Evolutionary conservation across 2,797 vertebrate genomes (phyloP), one percentile per base, ranked within the genome.

Genomic region (Rhinatrema bivittatum): DNA sequence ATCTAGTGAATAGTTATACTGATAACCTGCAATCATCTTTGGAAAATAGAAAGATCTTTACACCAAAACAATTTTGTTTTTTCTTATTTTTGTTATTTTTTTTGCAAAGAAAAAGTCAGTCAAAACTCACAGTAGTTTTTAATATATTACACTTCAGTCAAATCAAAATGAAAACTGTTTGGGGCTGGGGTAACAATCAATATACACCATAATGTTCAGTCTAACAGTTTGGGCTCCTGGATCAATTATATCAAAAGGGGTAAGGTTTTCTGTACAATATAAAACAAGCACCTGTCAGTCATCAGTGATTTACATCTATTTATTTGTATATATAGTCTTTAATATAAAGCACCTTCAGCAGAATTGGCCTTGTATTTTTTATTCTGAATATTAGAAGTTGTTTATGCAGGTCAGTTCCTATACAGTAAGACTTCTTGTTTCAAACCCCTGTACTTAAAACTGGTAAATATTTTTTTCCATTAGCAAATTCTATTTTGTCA

Each of bases 11-110:
- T 29, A 22, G 46, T 33, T 60, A 42, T 44, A 52, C 14, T 43
- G 53, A 60, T 51, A 54, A 58, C 41, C 39, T 45, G 54, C 50
- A 37, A 38, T 59, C 45, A 56, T 71, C 57, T 76, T 70, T 76
- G 66, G 63, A 72, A 69, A 70, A 65, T 8, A 66, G n/a, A n/a
- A n/a, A n/a, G 31, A 65, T 55, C 62, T 65, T 54, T 56, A 59
- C 46, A 76, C 51, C 32, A 32, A 65, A 60, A 55, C 36, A 23
- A 13, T 20, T n/a, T n/a, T n/a, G n/a, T n/a, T n/a, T n/a, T n/a
- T n/a, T n/a, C n/a, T n/a, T 46, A 48, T 28, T n/a, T n/a, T n/a
- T n/a, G n/a, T n/a, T n/a, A n/a, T n/a, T 8, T 47, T 53, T 60
- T 28, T 53, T 47, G 54, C 39, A 60, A 25, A 25, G 50, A 28